Evolutionary conservation across 2,113 vertebrate species (phyloP), one percentile per base, ranked within the genome.

Genomic region (Campylorhamphus procurvoides): DNA sequence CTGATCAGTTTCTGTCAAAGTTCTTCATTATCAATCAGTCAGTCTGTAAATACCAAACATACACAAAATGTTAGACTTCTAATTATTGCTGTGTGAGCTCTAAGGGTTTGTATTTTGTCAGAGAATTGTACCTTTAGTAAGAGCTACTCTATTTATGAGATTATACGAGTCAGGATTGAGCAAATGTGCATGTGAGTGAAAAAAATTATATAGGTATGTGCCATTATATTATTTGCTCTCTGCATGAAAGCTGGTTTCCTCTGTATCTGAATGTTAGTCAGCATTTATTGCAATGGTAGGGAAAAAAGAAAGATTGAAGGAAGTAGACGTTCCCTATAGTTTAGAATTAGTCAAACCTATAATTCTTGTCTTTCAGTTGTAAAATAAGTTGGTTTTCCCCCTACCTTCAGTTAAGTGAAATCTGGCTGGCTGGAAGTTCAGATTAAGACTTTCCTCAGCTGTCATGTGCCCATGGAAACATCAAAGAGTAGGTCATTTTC

Each of bases 171-270:
- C 25, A 67, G 52, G 78, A 68, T 18, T 44, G 44, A 81, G 63
- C 19, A 81, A 71, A 42, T 24, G 14, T 72, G 69, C 18, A 14
- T 31, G 18, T 58, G 49, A 77, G 40, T 74, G 39, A 77, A 89
- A 47, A 82, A 75, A 81, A 62, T 16, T 2, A 27, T 2, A 14
- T 22, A 14, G 0, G 0, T 66, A 5, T 69, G 39, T 64, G 23
- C 39, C 18, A 28, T 6, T 74, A 22, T 53, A 58, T 79, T 69
- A 22, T 64, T 90, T 77, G 14, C 16, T 86, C 7, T 81, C 42
- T 71, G 28, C 22, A 23, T 60, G 37, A 73, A 87, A 87, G 27
- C 28, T 79, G 8, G 22, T 83, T 87, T 40, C 55, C 14, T 87
- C 59, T 83, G 7, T 53, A 18, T 56, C 1, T 0, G 17, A 56